Percentiles rank a stretch among this genome's conserved stretches.
Evolutionary conservation across 1,140 invertebrate genomes (phyloP).

Genomic region (Cydia strobilella): DNA sequence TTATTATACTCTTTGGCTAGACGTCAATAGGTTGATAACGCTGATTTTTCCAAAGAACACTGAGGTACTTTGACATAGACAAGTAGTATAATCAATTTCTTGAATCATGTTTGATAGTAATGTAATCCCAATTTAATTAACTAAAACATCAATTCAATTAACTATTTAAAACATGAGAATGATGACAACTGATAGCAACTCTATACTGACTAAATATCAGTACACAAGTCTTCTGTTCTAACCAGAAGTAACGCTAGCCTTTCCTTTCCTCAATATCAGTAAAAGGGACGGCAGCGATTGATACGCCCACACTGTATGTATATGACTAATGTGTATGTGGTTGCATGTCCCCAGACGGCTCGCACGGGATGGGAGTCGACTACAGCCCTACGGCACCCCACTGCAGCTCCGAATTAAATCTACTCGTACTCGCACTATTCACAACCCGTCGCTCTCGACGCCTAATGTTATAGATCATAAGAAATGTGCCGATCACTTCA

Average conservation of each 20-base stretch:
- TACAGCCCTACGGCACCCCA: constrained; percentile 38
- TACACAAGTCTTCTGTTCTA: background rate
- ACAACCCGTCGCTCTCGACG: constrained; percentile 50
- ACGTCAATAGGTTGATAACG: background rate
- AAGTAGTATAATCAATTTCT: background rate
- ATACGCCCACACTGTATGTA: background rate
- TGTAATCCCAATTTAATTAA: background rate
- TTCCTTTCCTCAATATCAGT: background rate
- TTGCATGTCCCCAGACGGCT: constrained; percentile 38
- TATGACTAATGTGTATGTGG: background rate
- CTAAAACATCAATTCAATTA: background rate
- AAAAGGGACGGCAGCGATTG: background rate
- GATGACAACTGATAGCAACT: background rate
- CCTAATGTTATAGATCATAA: constrained; percentile 53
- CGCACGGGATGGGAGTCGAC: constrained; percentile 27
- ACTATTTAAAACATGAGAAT: background rate
- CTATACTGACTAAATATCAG: background rate
- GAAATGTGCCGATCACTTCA: constrained; percentile 48
- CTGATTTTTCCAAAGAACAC: background rate
- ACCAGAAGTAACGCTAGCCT: background rate
- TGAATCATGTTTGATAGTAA: background rate
- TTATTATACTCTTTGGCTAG: too few relatives aligned
- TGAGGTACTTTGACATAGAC: background rate
- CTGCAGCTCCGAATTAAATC: constrained; percentile 46
- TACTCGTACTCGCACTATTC: constrained; percentile 45